phyloP scores from a whole-genome alignment of 53 echinoderm and acorn worm species.

The Apostichopus leukothele region DNA sequence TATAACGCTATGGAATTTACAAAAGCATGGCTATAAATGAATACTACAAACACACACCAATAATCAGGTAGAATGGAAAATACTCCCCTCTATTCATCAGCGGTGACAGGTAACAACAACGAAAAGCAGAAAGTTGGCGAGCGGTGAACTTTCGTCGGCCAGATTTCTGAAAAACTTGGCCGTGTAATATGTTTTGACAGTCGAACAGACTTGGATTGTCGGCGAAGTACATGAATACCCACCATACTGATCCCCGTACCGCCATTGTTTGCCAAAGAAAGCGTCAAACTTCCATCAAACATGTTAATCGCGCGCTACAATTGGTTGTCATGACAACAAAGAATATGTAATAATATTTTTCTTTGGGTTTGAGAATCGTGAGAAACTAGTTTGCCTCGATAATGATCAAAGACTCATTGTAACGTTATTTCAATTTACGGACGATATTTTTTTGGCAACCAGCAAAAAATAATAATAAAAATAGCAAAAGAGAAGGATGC shows the following conservation, averaged over 20 bases:
- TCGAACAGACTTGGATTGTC: neutral
- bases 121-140: neutral
- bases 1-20: no score
- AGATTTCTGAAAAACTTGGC: neutral
- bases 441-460: slow-evolving; percentile 1
- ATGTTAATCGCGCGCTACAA: neutral
- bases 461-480: neutral
- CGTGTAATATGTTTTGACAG: neutral
- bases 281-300: neutral
- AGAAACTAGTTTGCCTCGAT: slow-evolving; percentile 17
- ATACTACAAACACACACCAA: no score
- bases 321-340: slow-evolving; percentile 34
- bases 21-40: no score
- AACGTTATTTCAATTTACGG: neutral
- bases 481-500: neutral
- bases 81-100: no score
- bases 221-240: neutral
- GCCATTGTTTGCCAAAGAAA: slow-evolving; percentile 2
- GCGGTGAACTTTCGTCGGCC: neutral
- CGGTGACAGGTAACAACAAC: no score
- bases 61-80: no score
- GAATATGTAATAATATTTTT: slow-evolving; percentile 40
- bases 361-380: slow-evolving; percentile 32
- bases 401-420: slow-evolving; percentile 13
- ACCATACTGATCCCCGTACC: neutral